Conservation (phyloP, 2,113 vertebrate species). For the Ardeotis arabs region DNA sequence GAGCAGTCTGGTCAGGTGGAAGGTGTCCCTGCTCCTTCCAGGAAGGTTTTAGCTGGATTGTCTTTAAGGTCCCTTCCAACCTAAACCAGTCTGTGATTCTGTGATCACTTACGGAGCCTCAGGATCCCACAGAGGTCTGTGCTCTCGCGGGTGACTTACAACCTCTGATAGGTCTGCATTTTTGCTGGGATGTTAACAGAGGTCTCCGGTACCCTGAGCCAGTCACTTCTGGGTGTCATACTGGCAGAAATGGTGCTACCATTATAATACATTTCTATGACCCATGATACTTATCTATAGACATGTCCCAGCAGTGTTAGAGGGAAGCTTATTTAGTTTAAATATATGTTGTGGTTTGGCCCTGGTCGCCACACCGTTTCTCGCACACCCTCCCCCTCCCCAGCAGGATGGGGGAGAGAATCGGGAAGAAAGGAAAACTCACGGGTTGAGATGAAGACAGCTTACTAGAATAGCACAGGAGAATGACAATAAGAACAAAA, state of each 20-base stretch:
- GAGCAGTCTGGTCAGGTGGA: accelerated
- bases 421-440: too few species aligned
- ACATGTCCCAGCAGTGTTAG: background rate
- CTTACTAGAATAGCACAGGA: too few species aligned
- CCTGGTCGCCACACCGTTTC: too few species aligned
- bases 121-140: background rate
- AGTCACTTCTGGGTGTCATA: background rate
- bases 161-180: accelerated
- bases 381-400: too few species aligned
- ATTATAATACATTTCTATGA: background rate
- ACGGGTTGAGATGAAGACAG: too few species aligned
- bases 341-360: too few species aligned
- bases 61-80: too few species aligned
- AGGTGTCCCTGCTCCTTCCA: background rate
- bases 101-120: background rate
- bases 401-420: too few species aligned
- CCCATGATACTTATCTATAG: background rate
- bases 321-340: background rate
- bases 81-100: background rate
- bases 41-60: too few species aligned
- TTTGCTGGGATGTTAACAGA: background rate
- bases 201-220: background rate
- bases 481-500: too few species aligned
- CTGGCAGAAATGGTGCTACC: background rate
- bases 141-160: background rate